phyloP scores from a whole-genome alignment of 2,888 invertebrate genomes.

The Eremobia ochroleuca region DNA sequence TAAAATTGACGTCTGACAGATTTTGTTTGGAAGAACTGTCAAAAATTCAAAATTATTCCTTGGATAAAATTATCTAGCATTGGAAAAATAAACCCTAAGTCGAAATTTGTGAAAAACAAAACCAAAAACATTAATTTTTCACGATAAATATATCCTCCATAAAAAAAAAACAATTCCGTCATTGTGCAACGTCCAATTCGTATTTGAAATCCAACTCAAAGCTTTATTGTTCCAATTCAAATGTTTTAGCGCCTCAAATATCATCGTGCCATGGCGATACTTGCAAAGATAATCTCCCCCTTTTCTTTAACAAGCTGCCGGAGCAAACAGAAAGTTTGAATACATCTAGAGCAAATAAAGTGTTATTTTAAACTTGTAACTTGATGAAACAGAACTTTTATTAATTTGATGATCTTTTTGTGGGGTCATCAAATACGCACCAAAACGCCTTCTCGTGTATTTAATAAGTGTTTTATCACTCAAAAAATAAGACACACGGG shows the following conservation, averaged over 20 bases:
- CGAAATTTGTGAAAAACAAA: not conserved
- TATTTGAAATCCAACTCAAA: conserved; percentile 13
- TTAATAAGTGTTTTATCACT: no score
- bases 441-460: no score
- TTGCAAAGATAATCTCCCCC: conserved; percentile 12
- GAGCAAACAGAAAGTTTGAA: conserved; percentile 40
- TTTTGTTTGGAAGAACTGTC: no score
- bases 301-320: conserved; percentile 4
- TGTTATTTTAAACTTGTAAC: no score
- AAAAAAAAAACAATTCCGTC: not conserved
- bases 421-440: no score
- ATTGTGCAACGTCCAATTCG: not conserved
- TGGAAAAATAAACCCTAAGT: no score
- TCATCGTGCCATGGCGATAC: conserved; percentile 2
- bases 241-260: conserved; percentile 27
- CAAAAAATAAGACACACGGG: no score
- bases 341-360: conserved; percentile 40
- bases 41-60: no score
- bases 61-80: not conserved
- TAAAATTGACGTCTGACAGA: no score
- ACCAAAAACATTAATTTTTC: not conserved
- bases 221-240: conserved; percentile 22
- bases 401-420: no score
- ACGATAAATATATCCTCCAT: not conserved
- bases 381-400: no score